Conservation (phyloP, 1,140 invertebrate genomes). For the Eulimnadia texana region DNA sequence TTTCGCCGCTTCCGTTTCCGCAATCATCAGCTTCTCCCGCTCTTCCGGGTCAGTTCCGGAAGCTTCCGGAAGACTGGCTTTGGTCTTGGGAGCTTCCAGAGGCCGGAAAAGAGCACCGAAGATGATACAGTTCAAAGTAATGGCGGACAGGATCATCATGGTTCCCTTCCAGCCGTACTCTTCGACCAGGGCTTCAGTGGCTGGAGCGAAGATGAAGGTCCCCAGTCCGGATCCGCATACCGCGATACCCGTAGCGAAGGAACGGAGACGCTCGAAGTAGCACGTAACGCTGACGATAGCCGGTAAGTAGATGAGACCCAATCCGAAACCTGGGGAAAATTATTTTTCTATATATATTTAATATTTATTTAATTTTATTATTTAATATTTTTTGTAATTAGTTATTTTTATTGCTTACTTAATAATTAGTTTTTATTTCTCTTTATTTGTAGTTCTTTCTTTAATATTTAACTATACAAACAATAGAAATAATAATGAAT, state of each 20-base stretch:
- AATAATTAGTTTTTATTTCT: not conserved
- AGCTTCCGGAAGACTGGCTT: not conserved
- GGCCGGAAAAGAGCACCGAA: constrained; percentile 70
- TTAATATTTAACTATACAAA: not conserved
- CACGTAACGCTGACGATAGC: constrained; percentile 88
- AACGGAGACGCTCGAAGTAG: constrained; percentile 82
- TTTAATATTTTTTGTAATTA: too few species aligned
- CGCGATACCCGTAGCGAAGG: constrained; percentile 82
- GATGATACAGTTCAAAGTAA: constrained; percentile 65
- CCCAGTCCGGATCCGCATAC: constrained; percentile 86
- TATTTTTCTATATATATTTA: constrained; percentile 3
- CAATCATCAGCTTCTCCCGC: constrained; percentile 9
- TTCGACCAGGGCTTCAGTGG: constrained; percentile 47
- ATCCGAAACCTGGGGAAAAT: constrained; percentile 56
- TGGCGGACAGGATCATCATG: constrained; percentile 61
- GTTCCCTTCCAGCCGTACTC: constrained; percentile 52
- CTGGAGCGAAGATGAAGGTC: constrained; percentile 65
- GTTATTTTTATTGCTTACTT: too few species aligned
- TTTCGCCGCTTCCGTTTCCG: not conserved
- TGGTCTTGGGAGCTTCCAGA: constrained; percentile 19
- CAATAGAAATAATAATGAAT: too few species aligned
- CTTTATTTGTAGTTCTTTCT: not conserved
- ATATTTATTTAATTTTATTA: not conserved
- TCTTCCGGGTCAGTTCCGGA: constrained; percentile 13
- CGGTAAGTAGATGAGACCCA: constrained; percentile 85